These are phyloP conservation scores for Chromobotia macracanthus DNA, from an alignment of 2,797 vertebrate species.

Conservation along the genomic window DNA sequence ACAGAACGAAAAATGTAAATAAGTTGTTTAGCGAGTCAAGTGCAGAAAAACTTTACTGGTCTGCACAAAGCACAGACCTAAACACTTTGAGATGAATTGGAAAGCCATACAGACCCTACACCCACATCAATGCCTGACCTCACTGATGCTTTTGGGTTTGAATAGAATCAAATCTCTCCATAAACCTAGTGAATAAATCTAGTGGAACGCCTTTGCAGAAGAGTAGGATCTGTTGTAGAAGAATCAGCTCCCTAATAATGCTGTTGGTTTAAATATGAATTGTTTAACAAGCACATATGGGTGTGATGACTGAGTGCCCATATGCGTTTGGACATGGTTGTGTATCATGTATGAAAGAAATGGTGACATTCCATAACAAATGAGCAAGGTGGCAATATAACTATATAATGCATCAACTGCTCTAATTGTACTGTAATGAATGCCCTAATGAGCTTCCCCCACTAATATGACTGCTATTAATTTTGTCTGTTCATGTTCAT, in stretches of 20 bases:
- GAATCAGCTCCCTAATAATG: not conserved
- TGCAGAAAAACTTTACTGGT: not conserved
- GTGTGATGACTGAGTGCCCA: not conserved
- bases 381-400: conserved; percentile 40
- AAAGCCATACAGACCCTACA: too few species aligned
- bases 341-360: conserved; percentile 6
- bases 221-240: not conserved
- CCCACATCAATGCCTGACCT: not conserved
- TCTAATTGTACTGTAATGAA: conserved; percentile 84
- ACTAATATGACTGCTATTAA: conserved; percentile 83
- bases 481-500: conserved; percentile 82
- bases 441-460: conserved; percentile 81
- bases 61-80: not conserved
- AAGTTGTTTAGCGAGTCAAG: not conserved
- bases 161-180: not conserved
- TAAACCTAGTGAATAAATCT: not conserved
- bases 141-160: not conserved
- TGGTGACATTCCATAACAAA: not conserved
- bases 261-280: not conserved
- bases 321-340: not conserved
- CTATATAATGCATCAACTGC: conserved; percentile 49
- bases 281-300: not conserved
- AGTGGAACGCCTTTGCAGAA: not conserved
- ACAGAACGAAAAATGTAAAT: not conserved
- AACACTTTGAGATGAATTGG: not conserved